These are phyloP conservation scores for Nestor notabilis DNA, from an alignment of 2,113 vertebrate species.

Conservation along the genomic window DNA sequence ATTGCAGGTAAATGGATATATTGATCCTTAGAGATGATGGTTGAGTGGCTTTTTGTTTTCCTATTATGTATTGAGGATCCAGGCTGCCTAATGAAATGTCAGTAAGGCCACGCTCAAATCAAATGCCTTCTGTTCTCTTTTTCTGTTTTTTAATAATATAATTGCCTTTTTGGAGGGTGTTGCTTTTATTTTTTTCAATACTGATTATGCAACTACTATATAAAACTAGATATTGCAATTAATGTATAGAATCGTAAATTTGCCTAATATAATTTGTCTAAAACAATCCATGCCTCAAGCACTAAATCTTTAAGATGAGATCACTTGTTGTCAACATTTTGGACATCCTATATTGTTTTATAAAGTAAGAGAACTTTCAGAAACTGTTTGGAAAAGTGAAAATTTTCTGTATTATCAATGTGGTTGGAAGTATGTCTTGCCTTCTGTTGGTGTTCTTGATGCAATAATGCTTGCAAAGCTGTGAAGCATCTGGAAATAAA, in stretches of 20 bases:
- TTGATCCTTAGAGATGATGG: neutral
- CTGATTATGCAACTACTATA: neutral
- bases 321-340: neutral
- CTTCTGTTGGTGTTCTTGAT: neutral
- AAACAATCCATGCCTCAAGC: neutral
- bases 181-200: neutral
- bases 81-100: neutral
- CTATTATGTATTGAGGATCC: neutral
- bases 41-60: neutral
- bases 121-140: neutral
- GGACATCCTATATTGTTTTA: neutral
- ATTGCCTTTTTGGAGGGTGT: neutral
- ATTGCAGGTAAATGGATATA: slow-evolving; percentile 73
- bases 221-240: neutral
- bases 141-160: neutral
- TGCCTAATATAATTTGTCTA: neutral
- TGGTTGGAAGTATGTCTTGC: neutral
- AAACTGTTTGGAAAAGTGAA: neutral
- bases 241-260: neutral
- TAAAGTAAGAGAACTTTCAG: neutral
- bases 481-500: neutral
- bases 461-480: neutral
- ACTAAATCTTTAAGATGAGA: neutral
- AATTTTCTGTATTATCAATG: neutral
- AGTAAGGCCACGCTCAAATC: neutral